Evolutionary conservation across 2,113 vertebrate species (phyloP), one percentile per base, ranked within the genome.

Genomic region (Saccopteryx bilineata): DNA sequence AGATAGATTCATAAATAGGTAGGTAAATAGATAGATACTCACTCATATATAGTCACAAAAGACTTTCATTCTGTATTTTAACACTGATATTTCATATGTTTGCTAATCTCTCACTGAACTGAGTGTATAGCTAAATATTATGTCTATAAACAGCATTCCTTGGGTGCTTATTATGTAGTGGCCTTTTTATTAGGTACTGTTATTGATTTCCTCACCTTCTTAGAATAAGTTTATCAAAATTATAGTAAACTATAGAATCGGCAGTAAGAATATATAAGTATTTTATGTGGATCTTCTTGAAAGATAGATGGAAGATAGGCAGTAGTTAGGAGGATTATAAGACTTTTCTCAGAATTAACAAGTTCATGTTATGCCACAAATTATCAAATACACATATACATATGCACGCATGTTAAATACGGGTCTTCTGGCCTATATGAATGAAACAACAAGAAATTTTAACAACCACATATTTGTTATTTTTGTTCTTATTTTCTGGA

Each of bases 311-410:
- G 10, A 92, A 87, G 5, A 23, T 78, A 54, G 10, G 24, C 56
- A 39, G 79, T 94, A 60, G 11, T 69, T 50, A 11, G 33, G 72
- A 65, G 17, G n/a, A 92, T 76, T 87, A 28, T 86, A 56, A 85
- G 14, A 83, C 28, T 74, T 72, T 93, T 87, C 28, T 92, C 50
- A 92, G 69, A 76, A 68, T 95, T 84, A 78, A 79, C 81, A 81
- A 91, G 68, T 82, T 87, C 1, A 56, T 63, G 65, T 65, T 50
- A 50, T 92, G 6, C 2, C 13, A 21, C 28, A 61, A 89, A 94
- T 14, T 82, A n/a, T 48, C 39, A 76, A 68, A 12, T 8, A 52
- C 60, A 92, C 39, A 52, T 31, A 56, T 7, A 58, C 33, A 71
- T 15, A 13, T 13, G 10, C 10, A 54, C 24, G 9, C 4, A 18